Evolutionary conservation across 2,888 invertebrate species (phyloP), one percentile per base, ranked within the genome.

Genomic region (Drosophila ustulata): DNA sequence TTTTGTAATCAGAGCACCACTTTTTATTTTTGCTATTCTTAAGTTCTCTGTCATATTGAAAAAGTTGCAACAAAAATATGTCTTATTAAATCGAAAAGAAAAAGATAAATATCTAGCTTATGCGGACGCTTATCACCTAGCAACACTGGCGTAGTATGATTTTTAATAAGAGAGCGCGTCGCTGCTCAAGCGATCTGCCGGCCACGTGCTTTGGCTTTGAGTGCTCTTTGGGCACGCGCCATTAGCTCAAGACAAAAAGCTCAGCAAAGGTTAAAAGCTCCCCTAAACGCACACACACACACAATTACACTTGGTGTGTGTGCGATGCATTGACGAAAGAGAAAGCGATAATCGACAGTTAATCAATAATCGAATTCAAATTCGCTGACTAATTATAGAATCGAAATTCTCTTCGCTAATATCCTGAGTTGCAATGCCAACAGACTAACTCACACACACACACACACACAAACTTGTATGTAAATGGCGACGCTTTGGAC

Each of bases 401-500:
- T 18, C 18, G 18, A 18, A 18, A 18, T 18, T 18, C 18, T 18
- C 18, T 18, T 18, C 28, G 18, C 13, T 51, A 56, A 63, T 56
- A 47, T 50, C 34, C 56, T 43, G 49, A 45, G 55, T 71, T 41
- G 52, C 56, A 71, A 61, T 49, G 49, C 49, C 56, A 61, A 72
- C 37, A 61, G 61, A 64, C 61, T 61, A 53, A 57, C 30, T 28
- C 46, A 43, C 13, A 39, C n/a, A 41, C 26, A 30, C 9, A 43
- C 8, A 11, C 3, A 49, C n/a, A 13, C 13, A 13, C 37, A 34
- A 25, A 41, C 39, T 23, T 58, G 28, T 50, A 18, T 76, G 71
- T 67, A 67, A 77, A 77, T 74, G 58, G 58, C 62, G 43, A 51
- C 50, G 66, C 58, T 66, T 58, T 55, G 51, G 46, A 23, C 51